Evolutionary conservation across 1,140 invertebrate species (phyloP), one percentile per base, ranked within the genome.

Genomic region (Ericerus pela): DNA sequence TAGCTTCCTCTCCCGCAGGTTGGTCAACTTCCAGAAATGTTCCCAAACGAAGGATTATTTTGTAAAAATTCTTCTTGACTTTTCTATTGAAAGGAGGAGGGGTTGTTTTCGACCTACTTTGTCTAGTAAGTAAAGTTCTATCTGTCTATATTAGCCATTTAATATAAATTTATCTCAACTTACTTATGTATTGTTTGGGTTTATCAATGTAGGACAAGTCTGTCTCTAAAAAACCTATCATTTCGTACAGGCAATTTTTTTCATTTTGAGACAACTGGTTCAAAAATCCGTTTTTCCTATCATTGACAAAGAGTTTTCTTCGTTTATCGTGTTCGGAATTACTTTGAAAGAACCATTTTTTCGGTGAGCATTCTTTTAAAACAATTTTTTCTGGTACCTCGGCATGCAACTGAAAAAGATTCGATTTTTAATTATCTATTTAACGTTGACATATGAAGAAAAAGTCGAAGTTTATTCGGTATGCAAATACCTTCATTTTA

Each of bases 201-300:
- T 74, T 75, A 51, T 74, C 72, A 55, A 64, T 62, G 24, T 59
- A 64, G 3, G 64, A 62, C 2, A 62, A 67, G 1, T 69, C 70
- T 55, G 72, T 75, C 57, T 71, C 67, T 58, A 66, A 65, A 60
- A 70, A 73, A 4, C 72, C 72, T 55, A 84, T 80, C 20, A 77
- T 72, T 62, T 80, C 75, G 64, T 76, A 82, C 6, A 84, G 69
- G 51, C 72, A 72, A 58, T 74, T 70, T 63, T 77, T 78, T 66
- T 84, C 81, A 33, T 79, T 77, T 33, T 76, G 74, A 2, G 78
- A 79, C n/a, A 84, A 65, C 61, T 79, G 74, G 20, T 76, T 75
- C 76, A 80, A 79, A 57, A 81, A 70, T 18, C 70, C 76, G 54
- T 70, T 68, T 14, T 66, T 69, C 54, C 76, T 74, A 52, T 76